phyloP scores from a whole-genome alignment of 1,140 invertebrate species.

The Diachasma alloeum region DNA sequence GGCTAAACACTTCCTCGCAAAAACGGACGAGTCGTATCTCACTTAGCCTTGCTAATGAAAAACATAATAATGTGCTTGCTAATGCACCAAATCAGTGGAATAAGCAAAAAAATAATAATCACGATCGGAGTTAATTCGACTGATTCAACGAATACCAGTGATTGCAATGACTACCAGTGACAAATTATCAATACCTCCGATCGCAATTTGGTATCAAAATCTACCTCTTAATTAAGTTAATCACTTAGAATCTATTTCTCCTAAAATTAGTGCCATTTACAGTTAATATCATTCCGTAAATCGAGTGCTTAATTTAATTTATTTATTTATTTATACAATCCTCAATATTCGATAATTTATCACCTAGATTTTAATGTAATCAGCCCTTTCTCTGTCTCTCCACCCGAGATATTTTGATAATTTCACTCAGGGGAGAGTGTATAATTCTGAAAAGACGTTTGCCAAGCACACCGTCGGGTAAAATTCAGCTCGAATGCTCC shows the following conservation, averaged over 20 bases:
- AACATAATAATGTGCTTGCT: not conserved
- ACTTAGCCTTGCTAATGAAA: constrained; percentile 43
- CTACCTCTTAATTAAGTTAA: not conserved
- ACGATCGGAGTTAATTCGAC: not conserved
- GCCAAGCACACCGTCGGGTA: not conserved
- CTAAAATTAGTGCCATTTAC: not conserved
- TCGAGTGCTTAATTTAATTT: constrained; percentile 6
- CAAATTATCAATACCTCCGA: not conserved
- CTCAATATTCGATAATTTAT: constrained; percentile 3
- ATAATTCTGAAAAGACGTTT: not conserved
- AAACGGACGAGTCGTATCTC: constrained; percentile 56
- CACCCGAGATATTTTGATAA: not conserved
- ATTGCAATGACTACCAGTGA: not conserved
- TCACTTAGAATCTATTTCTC: not conserved
- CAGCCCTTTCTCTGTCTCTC: constrained; percentile 18
- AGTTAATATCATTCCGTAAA: not conserved
- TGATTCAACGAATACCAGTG: too few species aligned
- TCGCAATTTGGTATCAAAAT: constrained; percentile 1
- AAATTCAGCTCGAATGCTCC: not conserved
- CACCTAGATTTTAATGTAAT: not conserved
- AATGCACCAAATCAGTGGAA: constrained; percentile 2
- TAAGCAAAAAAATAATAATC: not conserved
- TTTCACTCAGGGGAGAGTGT: not conserved
- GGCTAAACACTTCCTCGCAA: constrained; percentile 59
- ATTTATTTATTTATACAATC: not conserved